These are phyloP conservation scores for Dolomedes plantarius DNA, from an alignment of 2,888 invertebrate species.

Conservation along the genomic window DNA sequence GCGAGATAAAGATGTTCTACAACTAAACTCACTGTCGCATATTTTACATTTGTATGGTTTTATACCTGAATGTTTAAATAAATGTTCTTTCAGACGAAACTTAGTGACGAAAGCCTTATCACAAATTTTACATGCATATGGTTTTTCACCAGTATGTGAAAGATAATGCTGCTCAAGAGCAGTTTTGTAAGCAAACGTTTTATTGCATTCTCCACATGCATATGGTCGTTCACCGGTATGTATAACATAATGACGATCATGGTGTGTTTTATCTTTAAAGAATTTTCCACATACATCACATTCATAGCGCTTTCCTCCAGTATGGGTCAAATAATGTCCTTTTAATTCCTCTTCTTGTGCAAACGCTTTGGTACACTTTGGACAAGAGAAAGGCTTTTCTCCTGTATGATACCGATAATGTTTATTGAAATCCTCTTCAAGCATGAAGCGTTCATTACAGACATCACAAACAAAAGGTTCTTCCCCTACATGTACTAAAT, in stretches of 20 bases:
- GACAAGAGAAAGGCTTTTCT: conserved; percentile 1
- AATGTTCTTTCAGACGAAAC: not conserved
- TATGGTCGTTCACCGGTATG: conserved; percentile 4
- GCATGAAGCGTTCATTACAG: not conserved
- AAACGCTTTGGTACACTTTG: not conserved
- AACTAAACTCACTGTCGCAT: not conserved
- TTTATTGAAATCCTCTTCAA: not conserved
- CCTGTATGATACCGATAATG: conserved; percentile 1
- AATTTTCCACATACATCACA: not conserved
- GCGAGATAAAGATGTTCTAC: not conserved
- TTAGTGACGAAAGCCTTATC: not conserved
- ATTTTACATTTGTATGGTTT: not conserved
- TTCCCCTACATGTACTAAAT: not conserved
- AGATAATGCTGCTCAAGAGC: not conserved
- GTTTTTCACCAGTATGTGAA: not conserved
- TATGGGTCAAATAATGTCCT: not conserved
- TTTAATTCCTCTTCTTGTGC: not conserved
- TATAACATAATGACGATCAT: not conserved
- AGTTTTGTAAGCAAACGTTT: not conserved
- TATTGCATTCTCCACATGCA: not conserved
- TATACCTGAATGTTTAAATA: not conserved
- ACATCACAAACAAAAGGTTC: not conserved
- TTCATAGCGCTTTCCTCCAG: conserved; percentile 13
- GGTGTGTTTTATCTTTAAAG: conserved; percentile 12
- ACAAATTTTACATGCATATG: not conserved